Conservation (phyloP, 2,113 vertebrate genomes). For the Bos javanicus region DNA sequence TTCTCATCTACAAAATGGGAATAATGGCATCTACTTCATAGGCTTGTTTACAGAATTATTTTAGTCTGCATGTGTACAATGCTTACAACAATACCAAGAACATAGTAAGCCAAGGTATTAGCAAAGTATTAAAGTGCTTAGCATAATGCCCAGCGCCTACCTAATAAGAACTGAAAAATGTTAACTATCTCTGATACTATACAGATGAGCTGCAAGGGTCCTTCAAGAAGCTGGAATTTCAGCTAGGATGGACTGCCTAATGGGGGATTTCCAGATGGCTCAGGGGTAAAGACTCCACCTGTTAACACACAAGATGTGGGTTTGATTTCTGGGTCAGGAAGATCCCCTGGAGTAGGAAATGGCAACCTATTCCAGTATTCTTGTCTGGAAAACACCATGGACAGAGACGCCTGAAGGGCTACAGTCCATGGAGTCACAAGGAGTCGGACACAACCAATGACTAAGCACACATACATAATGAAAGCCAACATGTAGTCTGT, state of each 20-base stretch:
- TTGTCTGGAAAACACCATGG: background rate
- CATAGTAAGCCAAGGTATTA: background rate
- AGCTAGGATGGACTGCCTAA: background rate
- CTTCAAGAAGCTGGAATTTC: background rate
- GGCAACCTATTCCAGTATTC: background rate
- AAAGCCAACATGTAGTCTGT: background rate
- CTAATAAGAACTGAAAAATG: background rate
- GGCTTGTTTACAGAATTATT: background rate
- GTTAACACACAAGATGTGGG: background rate
- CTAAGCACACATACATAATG: background rate
- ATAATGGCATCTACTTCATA: background rate
- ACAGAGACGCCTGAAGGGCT: background rate
- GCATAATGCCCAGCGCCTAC: background rate
- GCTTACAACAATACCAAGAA: background rate
- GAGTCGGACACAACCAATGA: background rate
- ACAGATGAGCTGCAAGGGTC: background rate
- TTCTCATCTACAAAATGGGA: conserved; percentile 8
- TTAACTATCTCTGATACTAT: background rate
- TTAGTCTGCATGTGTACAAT: background rate
- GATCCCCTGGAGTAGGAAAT: background rate
- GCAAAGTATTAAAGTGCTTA: background rate
- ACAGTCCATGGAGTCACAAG: background rate
- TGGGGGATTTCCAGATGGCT: background rate
- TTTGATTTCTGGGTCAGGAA: background rate
- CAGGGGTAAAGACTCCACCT: background rate